Evolutionary conservation across 2,797 vertebrate species (phyloP), one percentile per base, ranked within the genome.

Genomic region (Thripadectes ignobilis): DNA sequence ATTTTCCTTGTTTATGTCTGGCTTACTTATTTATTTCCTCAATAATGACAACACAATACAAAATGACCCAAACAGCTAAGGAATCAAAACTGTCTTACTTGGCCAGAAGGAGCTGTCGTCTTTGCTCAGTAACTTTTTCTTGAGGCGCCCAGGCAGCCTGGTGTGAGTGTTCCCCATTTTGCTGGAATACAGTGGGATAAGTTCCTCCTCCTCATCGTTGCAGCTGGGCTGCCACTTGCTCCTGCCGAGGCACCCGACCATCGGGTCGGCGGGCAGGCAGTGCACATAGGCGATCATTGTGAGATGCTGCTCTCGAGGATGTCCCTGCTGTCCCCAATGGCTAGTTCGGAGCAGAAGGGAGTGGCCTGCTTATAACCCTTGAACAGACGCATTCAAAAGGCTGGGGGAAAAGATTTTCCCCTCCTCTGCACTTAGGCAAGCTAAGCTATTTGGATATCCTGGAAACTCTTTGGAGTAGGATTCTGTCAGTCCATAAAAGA

Each of bases 271-370:
- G 49, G 98, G 98, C 97, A 99, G 97, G 97, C 98, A 98, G 87
- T 97, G 98, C 95, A 98, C 97, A 94, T 98, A 98, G 97, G 98
- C 97, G 94, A 98, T 98, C 98, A 98, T 99, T 97, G 96, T 97
- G 49, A 93, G 84, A 86, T 71, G 81, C 88, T 78, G 88, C 90
- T 91, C 73, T 45, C 92, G 89, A 90, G 83, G 93, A 95, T 92
- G 85, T 69, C 89, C 93, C 91, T 30, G 92, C 96, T 92, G 95
- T 96, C 96, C 96, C 87, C 91, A 96, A 1, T 95, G 96, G 93
- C 94, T 49, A 93, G 82, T 4, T 22, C 32, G 57, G 30, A 95
- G 91, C 91, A 29, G 80, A 89, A 97, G 94, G 96, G 97, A 97
- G 96, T 93, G 96, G 97, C 93, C 89, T 95, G 82, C 93, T 94